Percentiles rank a stretch among this genome's conserved stretches.
Evolutionary conservation across 2,113 vertebrate species (phyloP).

Genomic region (Nanorana parkeri): DNA sequence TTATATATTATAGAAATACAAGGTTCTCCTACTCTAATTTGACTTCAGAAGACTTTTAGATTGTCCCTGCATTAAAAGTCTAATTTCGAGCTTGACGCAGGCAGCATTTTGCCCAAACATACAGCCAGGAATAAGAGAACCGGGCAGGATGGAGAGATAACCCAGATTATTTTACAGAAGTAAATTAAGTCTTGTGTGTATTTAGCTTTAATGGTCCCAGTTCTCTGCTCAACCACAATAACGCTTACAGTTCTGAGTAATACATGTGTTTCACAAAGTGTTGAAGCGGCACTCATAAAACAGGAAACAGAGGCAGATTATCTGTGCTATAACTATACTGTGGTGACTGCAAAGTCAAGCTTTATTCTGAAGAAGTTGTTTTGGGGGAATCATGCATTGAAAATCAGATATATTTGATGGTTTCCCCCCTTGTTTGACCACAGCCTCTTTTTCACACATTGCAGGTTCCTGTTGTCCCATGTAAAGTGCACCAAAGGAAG

Average conservation of each 20-base stretch:
- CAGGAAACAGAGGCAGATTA: slow-evolving; percentile 1
- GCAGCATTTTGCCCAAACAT: no score
- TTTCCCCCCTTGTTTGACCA: background rate
- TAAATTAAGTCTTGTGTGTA: no score
- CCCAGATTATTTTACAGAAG: no score
- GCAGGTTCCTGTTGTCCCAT: background rate
- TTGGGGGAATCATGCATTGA: background rate
- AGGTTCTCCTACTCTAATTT: no score
- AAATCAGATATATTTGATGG: background rate
- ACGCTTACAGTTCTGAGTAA: background rate
- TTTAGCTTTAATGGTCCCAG: no score
- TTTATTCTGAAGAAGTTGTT: background rate
- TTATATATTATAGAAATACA: no score
- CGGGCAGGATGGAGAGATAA: no score
- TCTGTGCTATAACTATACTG: slow-evolving; percentile 1
- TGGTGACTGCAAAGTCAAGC: background rate
- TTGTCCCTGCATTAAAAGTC: no score
- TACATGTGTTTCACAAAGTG: background rate
- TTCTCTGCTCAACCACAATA: background rate
- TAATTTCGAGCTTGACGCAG: no score
- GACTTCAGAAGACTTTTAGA: no score
- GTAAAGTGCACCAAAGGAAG: background rate
- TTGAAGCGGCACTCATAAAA: background rate
- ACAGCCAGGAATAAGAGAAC: no score
- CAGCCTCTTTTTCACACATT: background rate